Evolutionary conservation across 2,888 invertebrate species (phyloP).

Genomic region (Barypeithes pellucidus): DNA sequence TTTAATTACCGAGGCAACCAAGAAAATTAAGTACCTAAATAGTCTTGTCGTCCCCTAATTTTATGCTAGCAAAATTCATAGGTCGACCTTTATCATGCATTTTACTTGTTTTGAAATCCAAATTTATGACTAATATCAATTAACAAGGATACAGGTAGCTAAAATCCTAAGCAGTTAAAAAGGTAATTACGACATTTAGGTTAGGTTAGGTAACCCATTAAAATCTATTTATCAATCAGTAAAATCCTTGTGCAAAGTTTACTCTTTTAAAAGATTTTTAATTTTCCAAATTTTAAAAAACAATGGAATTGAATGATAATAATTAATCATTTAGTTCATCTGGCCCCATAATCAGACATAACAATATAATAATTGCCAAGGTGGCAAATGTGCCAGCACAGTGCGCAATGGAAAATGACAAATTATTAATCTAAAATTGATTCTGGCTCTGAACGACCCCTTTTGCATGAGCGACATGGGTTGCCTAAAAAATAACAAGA

Average conservation of each 20-base stretch:
- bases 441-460: no score
- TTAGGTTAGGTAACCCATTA: slow-evolving; percentile 1
- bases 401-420: no score
- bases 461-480: no score
- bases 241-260: not conserved
- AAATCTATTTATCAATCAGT: slow-evolving; percentile 21
- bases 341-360: no score
- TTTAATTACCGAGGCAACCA: not conserved
- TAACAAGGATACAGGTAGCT: slow-evolving; percentile 33
- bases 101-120: slow-evolving; percentile 34
- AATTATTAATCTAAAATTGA: no score
- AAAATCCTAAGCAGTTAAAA: not conserved
- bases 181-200: slow-evolving; percentile 5
- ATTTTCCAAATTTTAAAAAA: no score
- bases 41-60: slow-evolving; percentile 12
- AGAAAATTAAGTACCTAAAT: slow-evolving; percentile 1
- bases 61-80: not conserved
- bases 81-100: slow-evolving; percentile 29
- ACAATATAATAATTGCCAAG: no score
- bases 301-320: no score
- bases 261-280: not conserved
- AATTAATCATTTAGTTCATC: no score
- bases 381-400: no score
- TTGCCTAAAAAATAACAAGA: no score
- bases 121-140: slow-evolving; percentile 32